phyloP scores from a whole-genome alignment of 2,797 vertebrate genomes.

The Hypotaenidia philippensis region DNA sequence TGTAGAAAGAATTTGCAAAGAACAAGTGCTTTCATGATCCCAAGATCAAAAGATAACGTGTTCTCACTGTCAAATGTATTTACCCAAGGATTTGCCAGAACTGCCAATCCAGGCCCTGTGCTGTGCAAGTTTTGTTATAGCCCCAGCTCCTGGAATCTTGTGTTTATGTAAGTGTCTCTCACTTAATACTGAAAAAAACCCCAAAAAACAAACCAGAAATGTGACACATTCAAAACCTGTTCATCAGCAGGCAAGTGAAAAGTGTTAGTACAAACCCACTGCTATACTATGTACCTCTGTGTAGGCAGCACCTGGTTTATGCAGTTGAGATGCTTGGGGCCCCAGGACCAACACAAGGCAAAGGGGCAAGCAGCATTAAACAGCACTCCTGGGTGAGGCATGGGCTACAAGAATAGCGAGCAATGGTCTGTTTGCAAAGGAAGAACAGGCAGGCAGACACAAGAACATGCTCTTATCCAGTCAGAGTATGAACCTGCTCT shows the following conservation, averaged over 20 bases:
- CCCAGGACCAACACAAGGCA: not conserved
- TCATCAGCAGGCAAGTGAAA: not conserved
- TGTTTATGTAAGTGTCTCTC: not conserved
- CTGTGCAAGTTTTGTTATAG: not conserved
- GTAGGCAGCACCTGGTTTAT: not conserved
- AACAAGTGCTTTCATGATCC: constrained; percentile 34
- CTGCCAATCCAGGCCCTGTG: not conserved
- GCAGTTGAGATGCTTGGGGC: not conserved
- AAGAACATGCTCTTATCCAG: not conserved
- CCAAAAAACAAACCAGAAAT: not conserved
- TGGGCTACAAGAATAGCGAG: not conserved
- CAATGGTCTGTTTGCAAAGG: not conserved
- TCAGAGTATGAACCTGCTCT: not conserved
- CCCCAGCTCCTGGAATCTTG: not conserved
- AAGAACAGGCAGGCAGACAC: not conserved
- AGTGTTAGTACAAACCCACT: not conserved
- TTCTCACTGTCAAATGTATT: constrained; percentile 12
- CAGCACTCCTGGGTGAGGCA: not conserved
- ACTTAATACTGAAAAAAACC: not conserved
- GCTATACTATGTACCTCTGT: not conserved
- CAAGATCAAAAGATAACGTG: constrained; percentile 3
- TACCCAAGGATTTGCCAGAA: not conserved
- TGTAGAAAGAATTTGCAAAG: constrained; percentile 17
- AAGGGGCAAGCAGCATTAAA: not conserved
- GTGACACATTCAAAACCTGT: not conserved